A percentile compares a stretch with the other conserved stretches of the same genome.
These are phyloP conservation scores for Chaenocephalus aceratus DNA, from an alignment of 2,113 vertebrate genomes.

Conservation along the genomic window DNA sequence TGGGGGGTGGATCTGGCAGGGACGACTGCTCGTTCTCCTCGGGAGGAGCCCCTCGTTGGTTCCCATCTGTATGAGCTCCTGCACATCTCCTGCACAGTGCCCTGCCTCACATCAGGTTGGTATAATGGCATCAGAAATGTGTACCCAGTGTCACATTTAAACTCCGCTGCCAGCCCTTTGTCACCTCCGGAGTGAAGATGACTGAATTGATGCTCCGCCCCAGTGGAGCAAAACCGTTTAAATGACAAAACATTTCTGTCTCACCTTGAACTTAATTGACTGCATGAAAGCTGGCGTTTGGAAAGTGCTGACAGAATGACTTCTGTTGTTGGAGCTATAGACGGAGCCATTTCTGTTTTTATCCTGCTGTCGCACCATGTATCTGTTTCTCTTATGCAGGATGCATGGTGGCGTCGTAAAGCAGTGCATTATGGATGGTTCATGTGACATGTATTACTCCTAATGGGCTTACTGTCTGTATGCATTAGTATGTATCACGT, in stretches of 20 bases:
- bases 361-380: slow-evolving; percentile 36
- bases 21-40: slow-evolving; percentile 13
- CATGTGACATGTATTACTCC: slow-evolving; percentile 15
- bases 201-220: slow-evolving; percentile 69
- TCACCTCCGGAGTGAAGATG: slow-evolving; percentile 68
- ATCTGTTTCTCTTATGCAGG: slow-evolving; percentile 24
- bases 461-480: slow-evolving; percentile 42
- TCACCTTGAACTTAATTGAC: slow-evolving; percentile 87
- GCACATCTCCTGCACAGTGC: slow-evolving; percentile 6
- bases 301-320: slow-evolving; percentile 78
- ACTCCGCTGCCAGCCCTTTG: slow-evolving; percentile 69
- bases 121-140: slow-evolving; percentile 43
- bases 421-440: slow-evolving; percentile 23
- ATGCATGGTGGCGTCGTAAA: slow-evolving; percentile 9
- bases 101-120: slow-evolving; percentile 34
- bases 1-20: slow-evolving; percentile 17
- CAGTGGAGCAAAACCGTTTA: slow-evolving; percentile 75
- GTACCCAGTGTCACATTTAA: slow-evolving; percentile 50
- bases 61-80: slow-evolving; percentile 28
- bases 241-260: slow-evolving; percentile 80
- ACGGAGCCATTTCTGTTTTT: slow-evolving; percentile 35
- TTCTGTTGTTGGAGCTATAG: slow-evolving; percentile 53
- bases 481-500: slow-evolving; percentile 41
- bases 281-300: slow-evolving; percentile 70
- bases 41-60: slow-evolving; percentile 17